Base-by-base conservation (phyloP, 2,113 vertebrate genomes). In the Oreochromis niloticus region DNA sequence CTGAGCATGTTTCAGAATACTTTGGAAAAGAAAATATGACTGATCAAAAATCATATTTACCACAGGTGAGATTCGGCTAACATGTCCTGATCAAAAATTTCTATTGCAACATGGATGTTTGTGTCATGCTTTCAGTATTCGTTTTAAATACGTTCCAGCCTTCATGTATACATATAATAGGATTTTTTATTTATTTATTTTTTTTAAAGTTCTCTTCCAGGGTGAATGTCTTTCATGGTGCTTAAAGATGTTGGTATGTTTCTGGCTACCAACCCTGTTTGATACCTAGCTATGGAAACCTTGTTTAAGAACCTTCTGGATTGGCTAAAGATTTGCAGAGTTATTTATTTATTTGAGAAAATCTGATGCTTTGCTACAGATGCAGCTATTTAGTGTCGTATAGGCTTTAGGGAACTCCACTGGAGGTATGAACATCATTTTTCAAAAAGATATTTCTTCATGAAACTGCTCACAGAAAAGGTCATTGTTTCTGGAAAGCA, bases 141-240 rank as follows among this genome's bases (percentile, higher is more conserved):
- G 3, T 63, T 36, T 63, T 36, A 63, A 63, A 63, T 11, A 4
- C 2, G 9, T 63, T 63, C 59, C 30, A 63, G 59, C 59, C 30
- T 63, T 63, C 59, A 12, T 36, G 32, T 63, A 11, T 63, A 63
- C 9, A 63, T 34, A 34, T 34, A 63, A 63, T 34, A 63, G 30
- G 59, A 63, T 34, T 61, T 10, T 32, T 16, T 22, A 3, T 34
- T 10, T 3, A 0, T 3, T 24, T 24, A 3, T 3, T 1, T 2
- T 30, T 63, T 36, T 36, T n/a, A n/a, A 63, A 63, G 36, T 63
- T 41, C 10, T 3, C 34, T 41, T 68, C 34, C 34, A 68, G 34
- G 34, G 34, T 68, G 19, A 68, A 68, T 13, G 34, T 22, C 34
- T 68, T 68, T 68, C 34, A 41, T 68, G 63, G 34, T 39, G 6